Evolutionary conservation across 1,140 invertebrate species (phyloP), one percentile per base, ranked within the genome.

Genomic region (Trialeurodes vaporariorum): DNA sequence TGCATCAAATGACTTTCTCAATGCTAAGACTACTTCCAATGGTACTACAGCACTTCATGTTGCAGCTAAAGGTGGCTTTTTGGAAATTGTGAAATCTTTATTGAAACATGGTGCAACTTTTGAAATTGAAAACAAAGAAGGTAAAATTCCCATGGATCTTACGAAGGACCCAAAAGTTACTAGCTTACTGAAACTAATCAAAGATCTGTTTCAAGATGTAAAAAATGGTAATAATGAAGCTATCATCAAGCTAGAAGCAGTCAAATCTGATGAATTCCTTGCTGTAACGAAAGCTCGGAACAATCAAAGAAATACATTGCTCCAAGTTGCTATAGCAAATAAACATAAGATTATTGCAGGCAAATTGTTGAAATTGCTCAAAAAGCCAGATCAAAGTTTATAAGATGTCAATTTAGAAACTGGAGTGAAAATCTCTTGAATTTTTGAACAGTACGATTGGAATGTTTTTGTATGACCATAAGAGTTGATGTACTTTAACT

Each of bases 101-200:
- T 25, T 83, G 21, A 74, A 75, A 75, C 76, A 13, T 79, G 79
- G 0, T 80, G 77, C 0, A 74, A 81, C 73, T 75, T 80, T 1
- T 49, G 17, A 49, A 9, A 17, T 49, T 49, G 17, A 49, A 49
- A 49, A 17, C 34, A 49, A 49, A 49, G 34, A 49, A 49, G 17
- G 17, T 49, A 5, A 49, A 49, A 49, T 17, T 49, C 34, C 34
- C 17, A 9, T 49, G 5, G 17, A 49, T 49, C 5, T 49, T 49
- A 17, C 34, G 5, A 49, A 5, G 5, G 34, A 49, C 17, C 34
- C 5, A 17, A 49, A 49, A 9, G 17, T 49, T 17, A 9, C 17
- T 5, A 49, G 5, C 34, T 49, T 49, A 9, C 17, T 49, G 17
- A 49, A 49, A 49, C 17, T 49, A 49, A 49, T 49, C 34, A 17